Base-by-base conservation (phyloP, 1,140 invertebrate genomes). In the Tribolium castaneum region DNA sequence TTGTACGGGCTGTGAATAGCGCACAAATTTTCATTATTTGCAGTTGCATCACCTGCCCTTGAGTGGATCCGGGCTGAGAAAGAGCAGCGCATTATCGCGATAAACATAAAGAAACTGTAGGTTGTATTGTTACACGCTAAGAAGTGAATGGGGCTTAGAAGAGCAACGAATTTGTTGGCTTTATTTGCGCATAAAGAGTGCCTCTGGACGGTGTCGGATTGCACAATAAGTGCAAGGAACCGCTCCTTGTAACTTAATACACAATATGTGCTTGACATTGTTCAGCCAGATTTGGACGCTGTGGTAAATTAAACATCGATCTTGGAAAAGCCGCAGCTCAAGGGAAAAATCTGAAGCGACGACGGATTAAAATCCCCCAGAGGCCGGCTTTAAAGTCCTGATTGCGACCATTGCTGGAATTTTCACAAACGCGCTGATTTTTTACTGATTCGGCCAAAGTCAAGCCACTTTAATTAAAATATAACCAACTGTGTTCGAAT, bases 81-180 rank as follows among this genome's bases (percentile, higher is more conserved):
- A 66, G 59, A 66, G 59, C 59, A 66, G 54, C 34, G 59, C 12
- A 66, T 66, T 66, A 66, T 59, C 59, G 59, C 59, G 59, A 66
- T 66, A 66, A 66, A 66, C 59, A 66, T 35, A 66, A 66, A 66
- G 59, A 66, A 66, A 66, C 59, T 66, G 59, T 66, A 66, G 25
- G 59, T 66, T 14, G 25, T 30, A 66, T 66, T 66, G 59, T 66
- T 66, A 25, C 54, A 59, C 19, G 54, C n/a, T 66, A 66, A 66
- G 59, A 66, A 34, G 59, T 66, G 59, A 66, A 35, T 35, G n/a
- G 59, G 25, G 6, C n/a, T 66, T 34, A 66, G 59, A 62, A 66
- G 10, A 66, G 59, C 35, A 66, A 66, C 59, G 59, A 66, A 66
- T 66, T 66, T 66, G 59, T 66, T 66, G 59, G 59, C 59, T 66